A percentile compares a stretch with the other conserved stretches of the same genome.
phyloP scores from a whole-genome alignment of 2,888 invertebrate genomes.

The Philhelius pedissequus region DNA sequence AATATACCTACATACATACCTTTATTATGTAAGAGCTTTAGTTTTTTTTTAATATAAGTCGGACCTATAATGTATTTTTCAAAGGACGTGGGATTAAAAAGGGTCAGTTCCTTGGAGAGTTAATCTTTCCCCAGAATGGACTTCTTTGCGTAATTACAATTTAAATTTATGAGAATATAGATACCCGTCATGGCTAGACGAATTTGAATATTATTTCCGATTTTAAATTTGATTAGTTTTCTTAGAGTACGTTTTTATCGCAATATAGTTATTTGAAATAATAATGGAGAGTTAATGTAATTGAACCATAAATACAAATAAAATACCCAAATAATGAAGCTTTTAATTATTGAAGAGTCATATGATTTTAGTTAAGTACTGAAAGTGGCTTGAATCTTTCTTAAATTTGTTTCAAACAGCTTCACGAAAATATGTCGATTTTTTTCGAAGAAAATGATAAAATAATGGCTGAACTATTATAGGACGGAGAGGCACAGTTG shows the following conservation, averaged over 20 bases:
- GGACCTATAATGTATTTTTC: neutral
- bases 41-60: neutral
- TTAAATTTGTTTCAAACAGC: too few relatives aligned
- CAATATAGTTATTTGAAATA: neutral
- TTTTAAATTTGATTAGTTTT: neutral
- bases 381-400: too few relatives aligned
- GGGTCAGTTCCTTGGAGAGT: slow-evolving; percentile 21
- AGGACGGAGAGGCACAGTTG: too few relatives aligned
- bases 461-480: too few relatives aligned
- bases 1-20: neutral
- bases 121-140: neutral
- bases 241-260: neutral
- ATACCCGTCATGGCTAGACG: neutral
- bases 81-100: neutral
- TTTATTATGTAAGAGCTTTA: neutral
- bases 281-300: neutral
- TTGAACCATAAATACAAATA: neutral
- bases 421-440: too few relatives aligned
- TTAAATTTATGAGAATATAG: slow-evolving; percentile 2
- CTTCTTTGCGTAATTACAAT: slow-evolving; percentile 10
- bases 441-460: too few relatives aligned
- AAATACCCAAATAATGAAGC: too few relatives aligned
- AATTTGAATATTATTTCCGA: neutral
- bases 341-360: too few relatives aligned
- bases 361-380: too few relatives aligned